Base-by-base conservation (phyloP, 2,888 invertebrate species). In the Copidosoma aretas region DNA sequence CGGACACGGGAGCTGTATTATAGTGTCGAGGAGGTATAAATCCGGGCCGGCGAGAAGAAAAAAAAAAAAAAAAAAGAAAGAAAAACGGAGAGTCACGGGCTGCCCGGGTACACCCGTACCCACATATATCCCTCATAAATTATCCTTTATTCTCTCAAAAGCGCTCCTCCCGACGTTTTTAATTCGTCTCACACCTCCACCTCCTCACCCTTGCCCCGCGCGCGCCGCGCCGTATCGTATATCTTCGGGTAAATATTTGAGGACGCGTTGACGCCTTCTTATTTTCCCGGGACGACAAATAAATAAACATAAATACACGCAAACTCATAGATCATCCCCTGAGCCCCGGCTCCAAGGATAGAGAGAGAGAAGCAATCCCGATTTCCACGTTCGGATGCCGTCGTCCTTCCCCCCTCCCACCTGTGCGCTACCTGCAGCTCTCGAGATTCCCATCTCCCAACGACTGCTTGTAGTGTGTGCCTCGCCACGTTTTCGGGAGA, bases 241-340 rank as follows among this genome's bases (percentile, higher is more conserved):
- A 71, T 65, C 71, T 63, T 54, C 60, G 49, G 61, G 71, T 71
- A 71, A 71, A 71, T 71, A 71, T 68, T 71, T 68, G 68, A 68
- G 58, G 67, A 68, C 65, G 54, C 46, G 66, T 25, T 43, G 52
- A 65, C 49, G 39, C 64, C 21, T 62, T 67, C 67, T 65, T 67
- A 46, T 67, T 64, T 60, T 17, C 46, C 56, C 63, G 53, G 58
- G 60, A 67, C 60, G 62, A 70, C 62, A 71, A 64, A 71, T 60
- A 67, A 52, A 57, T 54, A 17, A 19, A 14, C 32, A 56, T 25
- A 25, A n/a, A 15, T 17, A 24, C 56, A 56, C 15, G 24, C 17
- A 46, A 46, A 46, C 62, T 65, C 71, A 46, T 71, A 68, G 66
- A 71, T 71, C 71, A 68, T 67, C 57, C 22, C 58, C 14, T 43